Evolutionary conservation across 2,797 vertebrate genomes (phyloP), one percentile per base, ranked within the genome.

Genomic region (Chelmon rostratus): DNA sequence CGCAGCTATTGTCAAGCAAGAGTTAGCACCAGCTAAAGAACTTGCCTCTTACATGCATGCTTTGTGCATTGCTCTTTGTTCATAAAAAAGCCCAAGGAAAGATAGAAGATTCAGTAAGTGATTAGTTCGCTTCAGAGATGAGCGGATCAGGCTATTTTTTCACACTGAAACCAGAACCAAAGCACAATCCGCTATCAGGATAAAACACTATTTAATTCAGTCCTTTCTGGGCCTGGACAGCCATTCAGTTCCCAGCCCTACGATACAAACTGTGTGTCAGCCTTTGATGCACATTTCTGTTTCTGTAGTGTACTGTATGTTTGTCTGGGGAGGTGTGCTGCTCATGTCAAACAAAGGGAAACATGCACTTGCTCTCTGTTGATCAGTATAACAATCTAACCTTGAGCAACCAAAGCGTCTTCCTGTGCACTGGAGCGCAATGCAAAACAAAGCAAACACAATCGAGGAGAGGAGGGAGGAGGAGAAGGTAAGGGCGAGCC

Each of bases 281-380:
- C 10, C 44, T 80, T n/a, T 84, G 68, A 54, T 35, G 78, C 54
- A 53, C 70, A 25, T 50, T 13, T 57, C 40, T 53, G 46, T 53
- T 5, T 28, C 47, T n/a, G n/a, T n/a, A 71, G 67, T 25, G 73
- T n/a, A 38, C n/a, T 10, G 52, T 18, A 52, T 69, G 75, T 72
- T 78, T 76, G 72, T 83, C 59, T 61, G 61, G 68, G 82, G 75
- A 78, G 73, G 78, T 38, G 70, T 42, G 63, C 65, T 35, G 46
- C 79, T 85, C 65, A 3, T 83, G 85, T 88, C 82, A 79, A 84
- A 92, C 83, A 84, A 85, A 87, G 37, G 75, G 71, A 86, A 91
- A 88, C 81, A 79, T 9, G 23, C 49, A 6, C 58, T 71, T 37
- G 65, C 40, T 83, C 74, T 86, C 76, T 89, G 81, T 76, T 83